Evolutionary conservation across 2,797 vertebrate species (phyloP).

Genomic region (Cheirogaleus major): DNA sequence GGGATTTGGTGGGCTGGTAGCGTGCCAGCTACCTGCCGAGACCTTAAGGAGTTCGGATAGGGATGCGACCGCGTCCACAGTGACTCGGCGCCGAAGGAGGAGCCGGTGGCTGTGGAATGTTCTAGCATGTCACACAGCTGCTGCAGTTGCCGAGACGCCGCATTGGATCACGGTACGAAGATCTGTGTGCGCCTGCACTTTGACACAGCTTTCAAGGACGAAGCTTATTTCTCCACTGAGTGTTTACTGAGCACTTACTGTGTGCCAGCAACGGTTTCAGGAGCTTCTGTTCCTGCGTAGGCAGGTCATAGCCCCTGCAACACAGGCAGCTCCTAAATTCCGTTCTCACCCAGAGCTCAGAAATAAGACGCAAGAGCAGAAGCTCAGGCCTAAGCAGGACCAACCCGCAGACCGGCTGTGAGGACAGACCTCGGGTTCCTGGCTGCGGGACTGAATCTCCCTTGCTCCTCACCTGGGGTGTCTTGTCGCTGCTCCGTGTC

Average conservation of each 20-base stretch:
- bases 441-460: not conserved
- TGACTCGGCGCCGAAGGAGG: accelerated
- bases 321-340: not conserved
- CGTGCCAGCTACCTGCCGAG: not conserved
- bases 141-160: accelerated
- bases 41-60: accelerated
- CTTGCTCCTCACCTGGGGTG: accelerated
- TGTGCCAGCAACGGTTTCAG: accelerated
- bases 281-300: accelerated
- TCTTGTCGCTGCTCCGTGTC: not conserved
- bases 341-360: not conserved
- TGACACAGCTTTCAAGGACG: accelerated
- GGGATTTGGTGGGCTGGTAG: not conserved
- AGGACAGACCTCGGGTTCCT: not conserved
- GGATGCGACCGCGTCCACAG: accelerated
- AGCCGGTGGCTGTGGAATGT: accelerated
- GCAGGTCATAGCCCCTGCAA: accelerated
- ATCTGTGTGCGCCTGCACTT: accelerated
- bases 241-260: accelerated
- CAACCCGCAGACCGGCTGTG: accelerated
- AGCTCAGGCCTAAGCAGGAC: not conserved
- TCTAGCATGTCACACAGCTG: accelerated
- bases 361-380: too few species aligned
- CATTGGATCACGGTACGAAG: accelerated
- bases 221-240: not conserved